A percentile compares a stretch with the other conserved stretches of the same genome.
These are phyloP conservation scores for Caenorhabditis brenneri DNA, from an alignment of 1,140 invertebrate genomes.

Conservation along the genomic window DNA sequence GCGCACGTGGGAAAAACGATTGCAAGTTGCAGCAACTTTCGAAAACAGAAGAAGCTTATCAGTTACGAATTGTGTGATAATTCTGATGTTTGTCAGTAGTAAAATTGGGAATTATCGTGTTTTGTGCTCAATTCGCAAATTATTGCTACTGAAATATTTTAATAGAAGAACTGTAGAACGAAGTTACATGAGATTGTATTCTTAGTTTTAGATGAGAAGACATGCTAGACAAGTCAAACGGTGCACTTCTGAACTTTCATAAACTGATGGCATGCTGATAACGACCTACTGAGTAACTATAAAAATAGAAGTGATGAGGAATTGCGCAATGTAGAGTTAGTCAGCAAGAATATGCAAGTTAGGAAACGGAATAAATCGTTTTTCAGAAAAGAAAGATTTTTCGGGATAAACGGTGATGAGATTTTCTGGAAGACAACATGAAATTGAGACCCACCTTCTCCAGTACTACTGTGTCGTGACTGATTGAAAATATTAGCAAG, in stretches of 20 bases:
- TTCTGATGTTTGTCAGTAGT: neutral
- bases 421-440: too few relatives aligned
- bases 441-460: constrained; percentile 18
- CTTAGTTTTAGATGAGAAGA: neutral
- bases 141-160: neutral
- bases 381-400: too few relatives aligned
- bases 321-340: too few relatives aligned
- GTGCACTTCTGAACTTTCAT: neutral
- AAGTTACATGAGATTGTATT: too few relatives aligned
- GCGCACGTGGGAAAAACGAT: neutral
- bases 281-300: neutral
- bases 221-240: neutral
- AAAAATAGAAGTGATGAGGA: neutral
- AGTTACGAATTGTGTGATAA: neutral
- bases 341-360: neutral
- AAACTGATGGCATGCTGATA: neutral
- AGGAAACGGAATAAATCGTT: neutral
- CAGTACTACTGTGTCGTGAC: constrained; percentile 17
- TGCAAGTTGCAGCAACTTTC: neutral
- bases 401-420: too few relatives aligned
- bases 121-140: neutral
- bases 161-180: too few relatives aligned
- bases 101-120: neutral
- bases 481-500: neutral
- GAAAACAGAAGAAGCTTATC: neutral